phyloP scores from a whole-genome alignment of 2,888 invertebrate genomes.

The Hecatera dysodea region DNA sequence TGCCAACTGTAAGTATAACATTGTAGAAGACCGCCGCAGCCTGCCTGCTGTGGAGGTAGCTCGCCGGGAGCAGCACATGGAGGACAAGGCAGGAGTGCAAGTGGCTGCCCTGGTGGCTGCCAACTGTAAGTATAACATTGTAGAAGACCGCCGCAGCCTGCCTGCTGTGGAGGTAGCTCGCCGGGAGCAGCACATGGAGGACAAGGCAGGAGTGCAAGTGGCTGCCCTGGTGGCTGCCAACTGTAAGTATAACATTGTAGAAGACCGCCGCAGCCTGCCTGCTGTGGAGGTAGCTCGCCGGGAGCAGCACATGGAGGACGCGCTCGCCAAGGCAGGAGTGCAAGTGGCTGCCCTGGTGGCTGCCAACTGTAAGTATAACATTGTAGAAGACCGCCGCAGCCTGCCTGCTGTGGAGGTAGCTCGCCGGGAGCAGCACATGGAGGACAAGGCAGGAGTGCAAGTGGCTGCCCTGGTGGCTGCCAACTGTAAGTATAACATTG shows the following conservation, averaged over 20 bases:
- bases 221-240: too few relatives aligned
- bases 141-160: too few relatives aligned
- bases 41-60: too few relatives aligned
- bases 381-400: constrained; percentile 9
- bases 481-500: constrained; percentile 68
- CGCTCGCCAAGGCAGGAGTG: constrained; percentile 68
- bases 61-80: too few relatives aligned
- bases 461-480: constrained; percentile 73
- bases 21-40: too few relatives aligned
- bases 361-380: constrained; percentile 70
- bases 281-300: constrained; percentile 60
- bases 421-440: constrained; percentile 67
- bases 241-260: too few relatives aligned
- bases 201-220: too few relatives aligned
- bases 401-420: constrained; percentile 63
- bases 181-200: too few relatives aligned
- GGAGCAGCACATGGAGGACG: constrained; percentile 70
- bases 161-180: too few relatives aligned
- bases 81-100: too few relatives aligned
- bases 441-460: constrained; percentile 68
- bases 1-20: constrained; percentile 70
- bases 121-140: too few relatives aligned
- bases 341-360: constrained; percentile 73
- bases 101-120: too few relatives aligned
- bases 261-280: constrained; percentile 46